Evolutionary conservation across 2,797 vertebrate genomes (phyloP).

Genomic region (Ceryle rudis): DNA sequence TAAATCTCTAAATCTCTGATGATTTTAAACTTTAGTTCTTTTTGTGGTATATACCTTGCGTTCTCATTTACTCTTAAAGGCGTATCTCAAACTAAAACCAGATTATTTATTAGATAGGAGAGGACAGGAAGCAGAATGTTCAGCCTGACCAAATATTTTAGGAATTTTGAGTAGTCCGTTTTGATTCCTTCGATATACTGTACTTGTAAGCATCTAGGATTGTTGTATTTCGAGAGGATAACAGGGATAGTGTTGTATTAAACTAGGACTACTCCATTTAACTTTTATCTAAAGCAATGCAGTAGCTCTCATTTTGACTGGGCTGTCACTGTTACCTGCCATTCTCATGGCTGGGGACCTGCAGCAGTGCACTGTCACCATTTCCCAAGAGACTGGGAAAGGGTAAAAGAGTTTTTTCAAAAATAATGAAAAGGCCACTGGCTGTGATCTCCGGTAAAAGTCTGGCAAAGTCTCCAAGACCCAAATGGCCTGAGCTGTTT

Average conservation of each 20-base stretch:
- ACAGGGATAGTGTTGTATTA: not conserved
- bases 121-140: too few species aligned
- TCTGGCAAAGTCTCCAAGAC: not conserved
- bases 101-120: not conserved
- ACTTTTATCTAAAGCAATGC: not conserved
- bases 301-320: not conserved
- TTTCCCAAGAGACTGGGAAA: not conserved
- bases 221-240: not conserved
- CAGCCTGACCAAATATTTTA: not conserved
- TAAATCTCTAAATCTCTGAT: not conserved
- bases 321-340: not conserved
- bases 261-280: not conserved
- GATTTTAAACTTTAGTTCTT: not conserved
- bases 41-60: not conserved
- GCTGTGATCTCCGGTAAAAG: not conserved
- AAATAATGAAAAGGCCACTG: not conserved
- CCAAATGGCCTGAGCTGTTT: not conserved
- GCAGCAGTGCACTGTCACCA: not conserved
- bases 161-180: not conserved
- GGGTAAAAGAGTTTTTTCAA: not conserved
- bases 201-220: not conserved
- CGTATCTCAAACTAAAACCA: not conserved
- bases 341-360: not conserved
- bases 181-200: not conserved
- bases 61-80: not conserved